phyloP scores from a whole-genome alignment of 2,888 invertebrate species.

The Agrochola circellaris region DNA sequence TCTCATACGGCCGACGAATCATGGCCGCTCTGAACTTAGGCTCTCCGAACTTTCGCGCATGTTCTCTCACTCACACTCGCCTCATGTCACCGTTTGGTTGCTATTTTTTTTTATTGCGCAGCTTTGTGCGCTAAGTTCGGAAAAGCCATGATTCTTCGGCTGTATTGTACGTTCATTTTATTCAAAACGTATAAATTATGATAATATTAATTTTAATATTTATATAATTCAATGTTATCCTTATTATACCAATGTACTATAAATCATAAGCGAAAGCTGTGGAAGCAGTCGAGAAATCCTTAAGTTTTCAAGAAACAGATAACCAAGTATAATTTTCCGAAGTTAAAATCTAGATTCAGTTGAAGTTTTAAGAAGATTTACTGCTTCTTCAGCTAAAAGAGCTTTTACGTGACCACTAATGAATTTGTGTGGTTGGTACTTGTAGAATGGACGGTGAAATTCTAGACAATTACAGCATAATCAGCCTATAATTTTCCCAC shows the following conservation, averaged over 20 bases:
- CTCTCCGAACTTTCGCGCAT: too few relatives aligned
- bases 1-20: too few relatives aligned
- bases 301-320: slow-evolving; percentile 19
- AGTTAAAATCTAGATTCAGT: slow-evolving; percentile 41
- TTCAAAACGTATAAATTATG: not conserved
- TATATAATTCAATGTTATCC: not conserved
- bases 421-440: slow-evolving; percentile 28
- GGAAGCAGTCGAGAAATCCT: slow-evolving; percentile 8
- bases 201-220: not conserved
- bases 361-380: slow-evolving; percentile 44
- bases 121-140: not conserved
- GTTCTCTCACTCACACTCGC: not conserved
- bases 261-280: slow-evolving; percentile 3
- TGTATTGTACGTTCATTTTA: not conserved
- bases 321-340: slow-evolving; percentile 31
- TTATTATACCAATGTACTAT: not conserved
- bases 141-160: not conserved
- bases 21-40: too few relatives aligned
- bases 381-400: not conserved
- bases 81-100: not conserved
- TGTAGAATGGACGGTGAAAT: slow-evolving; percentile 11
- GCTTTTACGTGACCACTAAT: slow-evolving; percentile 38
- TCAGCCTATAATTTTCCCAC: too few relatives aligned
- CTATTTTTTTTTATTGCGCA: not conserved
- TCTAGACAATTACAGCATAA: slow-evolving; percentile 13